Evolutionary conservation across 2,113 vertebrate species (phyloP).

Genomic region (Podocnemis expansa): DNA sequence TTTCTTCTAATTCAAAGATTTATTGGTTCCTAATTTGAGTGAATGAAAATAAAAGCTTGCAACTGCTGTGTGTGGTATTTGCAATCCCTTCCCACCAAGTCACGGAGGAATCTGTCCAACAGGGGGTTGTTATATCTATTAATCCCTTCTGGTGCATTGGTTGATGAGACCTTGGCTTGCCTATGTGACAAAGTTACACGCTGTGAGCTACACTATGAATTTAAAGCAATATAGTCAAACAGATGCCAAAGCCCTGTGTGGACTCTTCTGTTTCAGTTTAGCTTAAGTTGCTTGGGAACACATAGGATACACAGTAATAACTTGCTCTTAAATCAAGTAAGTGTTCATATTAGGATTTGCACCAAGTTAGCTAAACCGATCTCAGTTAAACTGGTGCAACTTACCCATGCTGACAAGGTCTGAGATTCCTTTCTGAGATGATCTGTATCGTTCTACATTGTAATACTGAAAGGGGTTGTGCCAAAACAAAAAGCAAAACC

Average conservation of each 20-base stretch:
- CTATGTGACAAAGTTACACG: rapidly evolving
- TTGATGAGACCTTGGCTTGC: background rate
- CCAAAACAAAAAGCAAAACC: background rate
- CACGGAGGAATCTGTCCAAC: background rate
- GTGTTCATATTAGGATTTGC: rapidly evolving
- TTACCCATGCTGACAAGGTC: background rate
- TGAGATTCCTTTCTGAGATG: background rate
- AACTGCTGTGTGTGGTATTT: background rate
- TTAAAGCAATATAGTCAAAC: background rate
- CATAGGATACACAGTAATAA: background rate
- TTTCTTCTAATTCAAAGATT: background rate
- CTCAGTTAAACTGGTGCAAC: background rate
- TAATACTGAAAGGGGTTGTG: background rate
- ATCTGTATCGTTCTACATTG: background rate
- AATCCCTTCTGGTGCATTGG: rapidly evolving
- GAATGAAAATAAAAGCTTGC: background rate
- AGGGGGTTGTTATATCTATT: rapidly evolving
- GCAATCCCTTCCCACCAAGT: background rate
- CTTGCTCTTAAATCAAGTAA: rapidly evolving
- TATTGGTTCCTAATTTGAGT: background rate
- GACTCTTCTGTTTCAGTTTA: background rate
- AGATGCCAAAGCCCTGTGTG: background rate
- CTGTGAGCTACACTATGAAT: background rate
- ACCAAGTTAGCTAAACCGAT: background rate
- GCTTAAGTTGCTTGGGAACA: background rate